Base-by-base conservation (phyloP, 2,888 invertebrate genomes). In the Eledona agricola region DNA sequence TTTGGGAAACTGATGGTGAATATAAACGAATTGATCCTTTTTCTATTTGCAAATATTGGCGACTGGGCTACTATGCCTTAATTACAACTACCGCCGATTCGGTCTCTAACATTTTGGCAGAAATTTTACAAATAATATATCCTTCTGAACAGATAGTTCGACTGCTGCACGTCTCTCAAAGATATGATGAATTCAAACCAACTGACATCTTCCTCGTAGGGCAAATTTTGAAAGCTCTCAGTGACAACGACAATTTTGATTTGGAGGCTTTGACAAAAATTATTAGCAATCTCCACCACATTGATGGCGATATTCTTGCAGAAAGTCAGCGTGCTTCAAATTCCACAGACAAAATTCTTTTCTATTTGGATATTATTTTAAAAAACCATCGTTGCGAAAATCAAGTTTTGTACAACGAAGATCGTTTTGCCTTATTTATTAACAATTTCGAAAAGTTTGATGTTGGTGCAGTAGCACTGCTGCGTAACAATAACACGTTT, bases 331-430 rank as follows among this genome's bases (percentile, higher is more conserved):
- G 7, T 6, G 23, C 31, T 4, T 20, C 16, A 6, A 40, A 20
- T 9, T 37, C 52, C 1, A 52, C 52, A 7, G 46, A 52, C 15
- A 5, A 80, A 6, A 77, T 85, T 51, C 71, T 85, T 29, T 82
- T 83, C 62, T 78, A 81, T 5, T 74, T 84, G 23, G 82, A 80
- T 63, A 74, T 76, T 52, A 76, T 82, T 11, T 4, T 9, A 13
- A 6, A 16, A 15, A 40, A 40, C 6, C 22, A 28, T 6, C 2
- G 6, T 2, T 23, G 9, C 6, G 3, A 28, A 9, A 28, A 28
- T 12, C 11, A 3, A 4, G 10, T 5, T 10, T n/a, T n/a, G n/a
- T n/a, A n/a, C n/a, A n/a, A n/a, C n/a, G n/a, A n/a, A n/a, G n/a
- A n/a, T n/a, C n/a, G n/a, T n/a, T n/a, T n/a, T n/a, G n/a, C n/a